Evolutionary conservation across 2,797 vertebrate genomes (phyloP), one percentile per base, ranked within the genome.

Genomic region (Chiropotes sagulatus): DNA sequence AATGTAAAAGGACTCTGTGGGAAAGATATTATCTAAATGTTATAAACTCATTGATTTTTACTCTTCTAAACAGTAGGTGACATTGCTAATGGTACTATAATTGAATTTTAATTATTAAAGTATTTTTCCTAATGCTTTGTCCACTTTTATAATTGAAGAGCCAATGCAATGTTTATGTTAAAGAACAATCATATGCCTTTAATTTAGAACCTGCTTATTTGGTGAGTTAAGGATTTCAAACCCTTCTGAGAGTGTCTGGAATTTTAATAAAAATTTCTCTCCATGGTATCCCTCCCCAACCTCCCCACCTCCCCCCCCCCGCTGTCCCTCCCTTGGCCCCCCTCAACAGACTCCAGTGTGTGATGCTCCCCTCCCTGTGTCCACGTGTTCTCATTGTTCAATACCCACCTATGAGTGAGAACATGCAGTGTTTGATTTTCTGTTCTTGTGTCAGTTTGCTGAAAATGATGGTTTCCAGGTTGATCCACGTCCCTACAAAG

Each of bases 51-150:
- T 48, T 64, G 54, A 36, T 67, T 85, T 85, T 81, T 39, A 88
- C 22, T 79, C 76, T 44, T 83, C 50, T 88, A 79, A 90, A 39
- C 17, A 67, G 33, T 78, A 44, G 36, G 4, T 94, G 24, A 12
- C 78, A 93, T 50, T 39, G 54, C 48, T 52, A 90, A 93, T 64
- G 6, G 33, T 52, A 36, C 8, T 39, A 9, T 52, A 78, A 48
- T 50, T 75, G n/a, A 91, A 88, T 85, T 70, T 64, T 83, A 91
- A 91, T 78, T 24, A 78, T 70, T 88, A 85, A 88, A 88, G 33
- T 88, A 88, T 91, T 85, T 90, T 41, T 11, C 36, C 54, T 90
- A 67, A 13, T 64, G 30, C n/a, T 88, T 85, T 94, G 33, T 67
- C 14, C 41, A 64, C 30, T 41, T 92, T 82, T 44, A 73, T 22